These are phyloP conservation scores for Oreochromis mossambicus DNA, from an alignment of 2,797 vertebrate species.

Conservation along the genomic window DNA sequence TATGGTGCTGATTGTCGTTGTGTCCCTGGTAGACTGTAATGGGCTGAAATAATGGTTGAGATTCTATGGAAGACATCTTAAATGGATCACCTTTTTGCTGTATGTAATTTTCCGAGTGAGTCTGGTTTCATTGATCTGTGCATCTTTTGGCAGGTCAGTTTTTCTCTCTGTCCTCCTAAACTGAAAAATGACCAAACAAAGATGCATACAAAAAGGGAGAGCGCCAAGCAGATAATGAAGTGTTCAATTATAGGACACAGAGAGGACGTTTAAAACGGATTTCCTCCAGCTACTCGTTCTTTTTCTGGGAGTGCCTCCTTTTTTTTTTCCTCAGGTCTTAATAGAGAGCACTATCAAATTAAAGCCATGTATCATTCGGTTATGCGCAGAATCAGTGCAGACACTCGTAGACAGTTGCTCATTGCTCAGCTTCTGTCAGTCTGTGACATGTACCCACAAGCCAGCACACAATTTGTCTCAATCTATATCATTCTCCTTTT, in stretches of 20 bases:
- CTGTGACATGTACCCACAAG: slow-evolving; percentile 11
- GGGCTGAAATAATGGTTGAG: background rate
- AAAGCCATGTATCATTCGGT: slow-evolving; percentile 71
- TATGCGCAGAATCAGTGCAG: slow-evolving; percentile 32
- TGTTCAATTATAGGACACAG: slow-evolving; percentile 72
- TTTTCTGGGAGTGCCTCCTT: slow-evolving; percentile 27
- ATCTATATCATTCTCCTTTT: slow-evolving; percentile 10
- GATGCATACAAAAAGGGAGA: slow-evolving; percentile 20
- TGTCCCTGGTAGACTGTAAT: background rate
- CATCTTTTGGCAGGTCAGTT: slow-evolving; percentile 49
- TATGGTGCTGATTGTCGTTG: background rate
- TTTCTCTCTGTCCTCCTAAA: slow-evolving; percentile 42
- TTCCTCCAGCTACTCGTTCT: slow-evolving; percentile 38
- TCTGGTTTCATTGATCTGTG: slow-evolving; percentile 45
- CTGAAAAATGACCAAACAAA: slow-evolving; percentile 62
- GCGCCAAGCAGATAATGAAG: slow-evolving; percentile 68
- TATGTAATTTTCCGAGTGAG: slow-evolving; percentile 35
- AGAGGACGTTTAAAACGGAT: slow-evolving; percentile 49
- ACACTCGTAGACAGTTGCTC: slow-evolving; percentile 20
- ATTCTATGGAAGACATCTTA: background rate
- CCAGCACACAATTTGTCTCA: slow-evolving; percentile 31
- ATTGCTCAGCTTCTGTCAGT: slow-evolving; percentile 29
- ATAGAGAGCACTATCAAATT: slow-evolving; percentile 65
- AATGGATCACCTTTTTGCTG: slow-evolving; percentile 37
- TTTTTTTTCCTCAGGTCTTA: slow-evolving; percentile 22